Percentiles rank a stretch among this genome's conserved stretches.
phyloP scores from a whole-genome alignment of 2,888 invertebrate genomes.

The Pecten maximus region DNA sequence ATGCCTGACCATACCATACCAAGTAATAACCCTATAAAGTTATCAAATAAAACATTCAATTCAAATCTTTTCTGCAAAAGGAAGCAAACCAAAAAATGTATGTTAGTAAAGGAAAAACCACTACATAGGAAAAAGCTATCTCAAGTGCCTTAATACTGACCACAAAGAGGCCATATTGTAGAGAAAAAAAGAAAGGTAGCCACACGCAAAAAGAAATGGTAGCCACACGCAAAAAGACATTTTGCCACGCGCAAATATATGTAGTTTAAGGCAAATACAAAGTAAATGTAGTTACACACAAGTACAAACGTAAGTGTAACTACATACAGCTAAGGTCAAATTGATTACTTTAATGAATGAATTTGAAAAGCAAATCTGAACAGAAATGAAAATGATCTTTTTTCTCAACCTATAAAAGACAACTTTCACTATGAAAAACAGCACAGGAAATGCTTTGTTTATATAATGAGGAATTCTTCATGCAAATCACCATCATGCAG shows the following conservation, averaged over 20 bases:
- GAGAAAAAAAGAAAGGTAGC: not conserved
- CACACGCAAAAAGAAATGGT: not conserved
- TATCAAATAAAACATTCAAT: not conserved
- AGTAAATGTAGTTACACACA: not conserved
- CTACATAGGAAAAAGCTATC: constrained; percentile 21
- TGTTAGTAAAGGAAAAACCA: constrained; percentile 27
- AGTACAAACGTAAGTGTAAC: not conserved
- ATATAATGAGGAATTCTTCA: not conserved
- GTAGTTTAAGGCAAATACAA: no score
- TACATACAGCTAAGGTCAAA: not conserved
- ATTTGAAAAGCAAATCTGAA: not conserved
- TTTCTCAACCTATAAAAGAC: not conserved
- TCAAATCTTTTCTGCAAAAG: constrained; percentile 4
- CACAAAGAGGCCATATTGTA: not conserved
- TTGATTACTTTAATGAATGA: not conserved
- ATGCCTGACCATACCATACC: not conserved
- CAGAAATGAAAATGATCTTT: not conserved
- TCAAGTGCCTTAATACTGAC: not conserved
- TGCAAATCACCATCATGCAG: constrained; percentile 30
- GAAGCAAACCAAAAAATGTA: not conserved
- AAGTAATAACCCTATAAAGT: not conserved
- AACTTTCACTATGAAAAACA: not conserved
- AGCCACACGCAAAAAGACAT: not conserved
- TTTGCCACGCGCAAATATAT: not conserved
- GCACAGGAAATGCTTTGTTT: constrained; percentile 6